Evolutionary conservation across 2,888 invertebrate genomes (phyloP).

Genomic region (Eupelmus urozonus): DNA sequence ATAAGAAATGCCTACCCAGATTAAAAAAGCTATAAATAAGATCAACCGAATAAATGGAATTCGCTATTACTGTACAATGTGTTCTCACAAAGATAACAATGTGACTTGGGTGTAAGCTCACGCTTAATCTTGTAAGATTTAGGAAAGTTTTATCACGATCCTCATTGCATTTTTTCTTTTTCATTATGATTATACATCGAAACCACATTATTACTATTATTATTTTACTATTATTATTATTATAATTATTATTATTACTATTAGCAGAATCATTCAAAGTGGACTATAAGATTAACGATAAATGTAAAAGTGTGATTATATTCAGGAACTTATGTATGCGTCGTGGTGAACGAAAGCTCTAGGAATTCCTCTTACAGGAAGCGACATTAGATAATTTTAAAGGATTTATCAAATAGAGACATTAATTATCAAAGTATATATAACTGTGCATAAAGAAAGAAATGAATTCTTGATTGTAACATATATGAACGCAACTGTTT

Average conservation of each 20-base stretch:
- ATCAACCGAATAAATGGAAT: conserved; percentile 24
- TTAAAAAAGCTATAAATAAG: conserved; percentile 10
- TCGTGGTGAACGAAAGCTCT: conserved; percentile 46
- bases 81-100: conserved; percentile 40
- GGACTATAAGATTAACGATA: conserved; percentile 36
- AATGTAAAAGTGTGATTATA: conserved; percentile 51
- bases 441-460: conserved; percentile 49
- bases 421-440: conserved; percentile 50
- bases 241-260: no score
- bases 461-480: conserved; percentile 53
- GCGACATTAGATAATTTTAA: conserved; percentile 49
- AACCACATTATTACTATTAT: conserved; percentile 38
- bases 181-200: conserved; percentile 48
- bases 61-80: conserved; percentile 43
- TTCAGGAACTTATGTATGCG: conserved; percentile 52
- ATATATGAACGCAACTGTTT: conserved; percentile 55
- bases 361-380: conserved; percentile 52
- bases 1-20: conserved; percentile 35
- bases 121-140: conserved; percentile 38
- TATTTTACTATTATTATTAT: no score
- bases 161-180: conserved; percentile 37
- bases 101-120: conserved; percentile 41
- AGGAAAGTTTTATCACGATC: conserved; percentile 34
- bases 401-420: conserved; percentile 51
- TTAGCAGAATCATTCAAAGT: conserved; percentile 43